phyloP scores from a whole-genome alignment of 2,888 invertebrate species.

The Ormia ochracea region DNA sequence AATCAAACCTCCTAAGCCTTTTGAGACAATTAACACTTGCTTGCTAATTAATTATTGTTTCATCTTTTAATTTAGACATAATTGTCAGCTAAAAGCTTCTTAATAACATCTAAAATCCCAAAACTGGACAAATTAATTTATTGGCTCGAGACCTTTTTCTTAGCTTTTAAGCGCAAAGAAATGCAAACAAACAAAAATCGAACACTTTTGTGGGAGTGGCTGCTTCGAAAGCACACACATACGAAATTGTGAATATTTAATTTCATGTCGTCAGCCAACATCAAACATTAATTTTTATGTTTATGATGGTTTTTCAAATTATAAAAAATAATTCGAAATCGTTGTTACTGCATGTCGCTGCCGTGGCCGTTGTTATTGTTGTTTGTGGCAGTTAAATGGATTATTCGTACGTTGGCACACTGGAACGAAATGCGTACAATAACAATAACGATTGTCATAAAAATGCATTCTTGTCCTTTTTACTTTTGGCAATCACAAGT shows the following conservation, averaged over 20 bases:
- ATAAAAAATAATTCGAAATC: slow-evolving; percentile 6
- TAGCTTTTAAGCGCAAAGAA: background rate
- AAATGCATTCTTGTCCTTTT: slow-evolving; percentile 34
- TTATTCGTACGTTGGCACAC: slow-evolving; percentile 1
- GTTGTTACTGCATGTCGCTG: background rate
- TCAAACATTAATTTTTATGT: slow-evolving; percentile 48
- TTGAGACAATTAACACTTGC: slow-evolving; percentile 34
- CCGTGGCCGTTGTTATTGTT: background rate
- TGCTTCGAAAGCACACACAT: background rate
- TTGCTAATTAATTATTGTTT: slow-evolving; percentile 45
- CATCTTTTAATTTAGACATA: slow-evolving; percentile 41
- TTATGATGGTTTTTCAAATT: slow-evolving; percentile 36
- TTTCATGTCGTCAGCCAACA: background rate
- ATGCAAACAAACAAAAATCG: background rate
- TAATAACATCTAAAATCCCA: background rate
- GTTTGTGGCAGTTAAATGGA: slow-evolving; percentile 42
- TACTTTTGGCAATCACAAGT: slow-evolving; percentile 15
- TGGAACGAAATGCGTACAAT: slow-evolving; percentile 41
- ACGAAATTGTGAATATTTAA: background rate
- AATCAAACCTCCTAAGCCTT: background rate
- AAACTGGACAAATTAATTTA: slow-evolving; percentile 6
- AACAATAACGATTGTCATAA: slow-evolving; percentile 59
- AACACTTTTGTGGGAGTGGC: slow-evolving; percentile 32
- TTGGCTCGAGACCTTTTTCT: background rate
- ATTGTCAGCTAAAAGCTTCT: slow-evolving; percentile 52